Evolutionary conservation across 2,113 vertebrate genomes (phyloP).

Genomic region (Pungitius pungitius): DNA sequence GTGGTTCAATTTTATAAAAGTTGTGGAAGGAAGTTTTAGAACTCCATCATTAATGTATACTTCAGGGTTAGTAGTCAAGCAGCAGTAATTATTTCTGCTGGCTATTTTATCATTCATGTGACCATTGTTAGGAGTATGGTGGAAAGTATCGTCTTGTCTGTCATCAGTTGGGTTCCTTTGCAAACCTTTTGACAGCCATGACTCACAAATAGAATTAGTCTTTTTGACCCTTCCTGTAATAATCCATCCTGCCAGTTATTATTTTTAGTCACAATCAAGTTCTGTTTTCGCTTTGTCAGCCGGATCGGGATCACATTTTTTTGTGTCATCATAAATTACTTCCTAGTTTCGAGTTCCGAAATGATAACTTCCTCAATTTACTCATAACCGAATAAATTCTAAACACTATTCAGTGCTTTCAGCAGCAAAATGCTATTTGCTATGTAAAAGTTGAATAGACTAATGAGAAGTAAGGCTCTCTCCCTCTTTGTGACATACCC

Average conservation of each 20-base stretch:
- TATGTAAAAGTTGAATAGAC: background rate
- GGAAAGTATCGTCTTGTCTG: background rate
- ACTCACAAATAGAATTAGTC: background rate
- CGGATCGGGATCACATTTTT: background rate
- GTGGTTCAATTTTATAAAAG: background rate
- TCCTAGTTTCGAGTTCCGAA: constrained; percentile 44
- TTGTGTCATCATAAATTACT: constrained; percentile 32
- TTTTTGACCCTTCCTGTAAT: background rate
- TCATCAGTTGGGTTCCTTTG: background rate
- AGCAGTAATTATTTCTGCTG: background rate
- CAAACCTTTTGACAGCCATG: constrained; percentile 14
- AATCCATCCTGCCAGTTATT: background rate
- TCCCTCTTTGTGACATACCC: too few species aligned
- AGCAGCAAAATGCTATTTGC: background rate
- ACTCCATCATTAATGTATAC: constrained; percentile 1
- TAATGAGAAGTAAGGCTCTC: background rate
- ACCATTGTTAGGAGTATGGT: background rate
- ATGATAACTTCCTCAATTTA: constrained; percentile 23
- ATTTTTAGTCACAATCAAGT: constrained; percentile 11
- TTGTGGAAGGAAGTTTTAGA: background rate
- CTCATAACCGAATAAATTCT: background rate
- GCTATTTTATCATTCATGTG: constrained; percentile 4
- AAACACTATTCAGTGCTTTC: background rate
- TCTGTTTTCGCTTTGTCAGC: constrained; percentile 2
- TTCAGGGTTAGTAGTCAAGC: constrained; percentile 2